Base-by-base conservation (phyloP, 2,797 vertebrate species). In the Basileuterus tristriatus region DNA sequence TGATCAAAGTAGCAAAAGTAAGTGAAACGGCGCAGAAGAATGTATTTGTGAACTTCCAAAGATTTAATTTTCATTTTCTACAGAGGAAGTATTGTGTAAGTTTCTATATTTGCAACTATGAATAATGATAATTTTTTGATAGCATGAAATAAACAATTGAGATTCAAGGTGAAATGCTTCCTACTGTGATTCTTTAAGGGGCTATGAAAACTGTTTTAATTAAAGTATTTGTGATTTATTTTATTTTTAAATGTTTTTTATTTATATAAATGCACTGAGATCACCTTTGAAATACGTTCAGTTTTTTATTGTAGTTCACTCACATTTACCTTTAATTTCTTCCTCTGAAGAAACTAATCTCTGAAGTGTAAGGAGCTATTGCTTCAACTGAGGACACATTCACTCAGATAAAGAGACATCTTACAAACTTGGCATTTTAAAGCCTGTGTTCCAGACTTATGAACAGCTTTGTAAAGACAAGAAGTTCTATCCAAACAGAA, bases 381-480 rank as follows among this genome's bases (percentile, higher is more conserved):
- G 13, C 77, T 95, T 86, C 83, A 91, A 79, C 37, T 67, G 52
- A 78, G 63, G 34, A 56, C 3, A 5, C 15, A 13, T 50, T 93
- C 29, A 55, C 69, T 86, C 46, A 88, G 37, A 79, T 76, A 83
- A 84, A 76, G 60, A 83, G 52, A 79, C 37, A 43, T 89, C 63
- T 90, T 64, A 87, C 30, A 44, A 91, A 90, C 70, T 36, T 78
- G 47, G 59, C 41, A 53, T 89, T 88, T 93, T 84, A 79, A 91
- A 91, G 47, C 29, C 43, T 34, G 37, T 82, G 63, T 78, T 92
- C 49, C 83, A 90, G 87, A 85, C 55, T 41, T 74, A 79, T 7
- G 63, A 89, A 77, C 70, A 84, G 68, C 64, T 95, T 92, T 93
- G 74, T 64, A 89, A 88, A 89, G 80, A 82, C 29, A 80, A 94